A percentile compares a stretch with the other conserved stretches of the same genome.
These are phyloP conservation scores for Piliocolobus tephrosceles DNA, from an alignment of 2,113 vertebrate species.

Conservation along the genomic window DNA sequence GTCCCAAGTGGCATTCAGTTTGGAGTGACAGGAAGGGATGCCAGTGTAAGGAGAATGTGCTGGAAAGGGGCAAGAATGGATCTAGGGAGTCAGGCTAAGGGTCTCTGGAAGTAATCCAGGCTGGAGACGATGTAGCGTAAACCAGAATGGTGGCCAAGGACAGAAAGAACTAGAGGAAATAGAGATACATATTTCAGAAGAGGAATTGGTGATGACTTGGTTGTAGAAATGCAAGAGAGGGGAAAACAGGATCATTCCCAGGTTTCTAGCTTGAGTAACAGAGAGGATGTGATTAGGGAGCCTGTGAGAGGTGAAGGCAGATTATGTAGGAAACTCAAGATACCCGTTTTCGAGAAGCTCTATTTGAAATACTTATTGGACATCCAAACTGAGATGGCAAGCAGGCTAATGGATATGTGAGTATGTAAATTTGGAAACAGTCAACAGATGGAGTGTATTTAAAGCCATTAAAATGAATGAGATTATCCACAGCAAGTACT, in stretches of 20 bases:
- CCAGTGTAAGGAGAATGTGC: not conserved
- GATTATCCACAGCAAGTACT: not conserved
- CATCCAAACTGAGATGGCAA: not conserved
- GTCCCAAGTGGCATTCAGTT: not conserved
- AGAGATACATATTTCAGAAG: not conserved
- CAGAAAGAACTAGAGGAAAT: not conserved
- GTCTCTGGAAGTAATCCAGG: not conserved
- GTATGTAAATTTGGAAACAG: constrained; percentile 7
- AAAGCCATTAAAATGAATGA: not conserved
- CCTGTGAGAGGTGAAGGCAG: not conserved
- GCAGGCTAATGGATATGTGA: not conserved
- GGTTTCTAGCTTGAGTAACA: not conserved
- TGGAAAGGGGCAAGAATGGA: not conserved
- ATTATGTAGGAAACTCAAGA: not conserved
- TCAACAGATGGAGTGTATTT: not conserved
- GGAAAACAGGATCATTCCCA: not conserved
- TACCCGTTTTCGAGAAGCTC: not conserved
- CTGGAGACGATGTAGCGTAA: not conserved
- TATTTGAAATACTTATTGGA: not conserved
- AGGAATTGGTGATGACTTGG: not conserved
- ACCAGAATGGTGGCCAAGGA: not conserved
- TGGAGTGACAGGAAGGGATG: not conserved
- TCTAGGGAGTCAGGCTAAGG: not conserved
- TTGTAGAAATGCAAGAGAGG: not conserved
- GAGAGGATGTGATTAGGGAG: not conserved